These are phyloP conservation scores for Mormyrus lacerda DNA, from an alignment of 2,113 vertebrate genomes.

Conservation along the genomic window DNA sequence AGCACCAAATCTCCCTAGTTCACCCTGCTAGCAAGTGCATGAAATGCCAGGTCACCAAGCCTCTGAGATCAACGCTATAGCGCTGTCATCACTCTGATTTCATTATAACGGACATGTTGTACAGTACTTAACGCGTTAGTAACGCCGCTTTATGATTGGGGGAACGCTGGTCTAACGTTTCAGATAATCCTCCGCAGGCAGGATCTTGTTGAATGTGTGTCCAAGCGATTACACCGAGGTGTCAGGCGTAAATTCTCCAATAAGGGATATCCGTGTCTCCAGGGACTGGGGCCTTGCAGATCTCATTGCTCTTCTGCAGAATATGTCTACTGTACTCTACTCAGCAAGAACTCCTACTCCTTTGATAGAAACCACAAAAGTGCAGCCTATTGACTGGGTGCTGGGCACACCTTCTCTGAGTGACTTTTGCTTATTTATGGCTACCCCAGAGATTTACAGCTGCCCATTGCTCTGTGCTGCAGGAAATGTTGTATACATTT, in stretches of 20 bases:
- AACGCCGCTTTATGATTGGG: background rate
- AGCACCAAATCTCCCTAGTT: background rate
- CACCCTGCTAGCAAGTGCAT: background rate
- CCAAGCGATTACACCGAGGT: background rate
- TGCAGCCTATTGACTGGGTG: constrained; percentile 43
- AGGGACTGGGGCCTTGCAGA: background rate
- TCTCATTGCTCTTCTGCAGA: background rate
- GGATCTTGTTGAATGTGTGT: background rate
- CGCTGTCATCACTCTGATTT: background rate
- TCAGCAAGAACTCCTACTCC: constrained; percentile 56
- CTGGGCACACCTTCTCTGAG: constrained; percentile 50
- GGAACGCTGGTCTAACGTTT: background rate
- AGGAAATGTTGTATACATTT: constrained; percentile 12
- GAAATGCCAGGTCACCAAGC: background rate
- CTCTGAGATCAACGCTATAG: background rate
- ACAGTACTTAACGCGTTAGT: background rate
- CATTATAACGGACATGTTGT: background rate
- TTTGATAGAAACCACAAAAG: constrained; percentile 79
- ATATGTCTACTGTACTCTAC: background rate
- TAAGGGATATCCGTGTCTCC: background rate
- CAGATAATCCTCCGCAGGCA: background rate
- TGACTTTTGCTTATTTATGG: constrained; percentile 59
- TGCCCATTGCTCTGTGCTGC: background rate
- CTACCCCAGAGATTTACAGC: constrained; percentile 36
- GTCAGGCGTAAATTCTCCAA: background rate